These are phyloP conservation scores for Epizoanthus ramosus DNA, from an alignment of 92 coral and sea anemone genomes.

Conservation along the genomic window DNA sequence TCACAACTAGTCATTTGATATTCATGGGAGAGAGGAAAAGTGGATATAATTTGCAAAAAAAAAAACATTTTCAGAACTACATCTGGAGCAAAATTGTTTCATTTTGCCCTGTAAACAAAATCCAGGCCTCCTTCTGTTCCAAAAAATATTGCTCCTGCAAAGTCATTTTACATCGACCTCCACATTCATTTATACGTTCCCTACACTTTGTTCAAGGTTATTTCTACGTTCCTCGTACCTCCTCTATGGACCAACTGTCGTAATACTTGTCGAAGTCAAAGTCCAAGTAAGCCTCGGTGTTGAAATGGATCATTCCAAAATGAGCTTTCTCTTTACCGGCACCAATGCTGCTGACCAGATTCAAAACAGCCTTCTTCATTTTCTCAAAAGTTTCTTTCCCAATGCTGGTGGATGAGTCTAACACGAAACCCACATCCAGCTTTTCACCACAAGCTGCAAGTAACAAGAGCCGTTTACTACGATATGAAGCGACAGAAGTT, in stretches of 20 bases:
- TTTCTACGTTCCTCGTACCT: neutral
- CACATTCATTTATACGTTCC: no score
- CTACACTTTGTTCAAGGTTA: no score
- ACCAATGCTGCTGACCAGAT: neutral
- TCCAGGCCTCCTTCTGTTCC: no score
- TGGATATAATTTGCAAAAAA: no score
- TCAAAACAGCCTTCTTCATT: neutral
- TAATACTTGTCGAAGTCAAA: neutral
- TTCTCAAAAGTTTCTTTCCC: neutral
- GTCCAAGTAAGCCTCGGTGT: conserved; percentile 22
- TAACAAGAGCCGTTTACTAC: neutral
- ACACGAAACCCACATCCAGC: conserved; percentile 13
- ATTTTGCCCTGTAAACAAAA: no score
- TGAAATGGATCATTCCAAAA: conserved; percentile 11
- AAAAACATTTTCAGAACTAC: no score
- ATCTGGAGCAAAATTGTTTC: no score
- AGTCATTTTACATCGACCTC: no score
- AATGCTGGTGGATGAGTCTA: conserved; percentile 22
- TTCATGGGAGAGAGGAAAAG: no score
- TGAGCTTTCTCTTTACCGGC: neutral
- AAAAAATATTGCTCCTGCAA: no score
- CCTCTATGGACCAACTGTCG: neutral
- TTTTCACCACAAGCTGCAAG: conserved; percentile 23
- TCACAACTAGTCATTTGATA: no score
- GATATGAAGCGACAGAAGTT: no score